A percentile compares a stretch with the other conserved stretches of the same genome.
Evolutionary conservation across 2,797 vertebrate genomes (phyloP).

Genomic region (Anguilla anguilla): DNA sequence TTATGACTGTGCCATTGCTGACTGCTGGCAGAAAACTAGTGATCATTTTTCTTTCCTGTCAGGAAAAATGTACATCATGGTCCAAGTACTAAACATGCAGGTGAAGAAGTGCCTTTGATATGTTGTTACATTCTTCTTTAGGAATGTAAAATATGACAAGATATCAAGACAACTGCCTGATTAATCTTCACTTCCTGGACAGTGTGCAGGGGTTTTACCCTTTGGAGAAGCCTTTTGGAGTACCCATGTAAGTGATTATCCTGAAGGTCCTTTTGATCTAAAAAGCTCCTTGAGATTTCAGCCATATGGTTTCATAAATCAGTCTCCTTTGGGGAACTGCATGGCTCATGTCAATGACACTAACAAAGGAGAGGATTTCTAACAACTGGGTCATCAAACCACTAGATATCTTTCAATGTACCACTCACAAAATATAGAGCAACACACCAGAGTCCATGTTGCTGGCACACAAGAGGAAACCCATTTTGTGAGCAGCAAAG

Average conservation of each 20-base stretch:
- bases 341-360: background rate
- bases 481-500: background rate
- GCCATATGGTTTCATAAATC: background rate
- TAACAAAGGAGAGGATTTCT: background rate
- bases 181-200: background rate
- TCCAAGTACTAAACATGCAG: background rate
- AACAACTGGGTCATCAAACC: background rate
- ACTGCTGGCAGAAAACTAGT: background rate
- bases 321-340: background rate
- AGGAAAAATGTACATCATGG: background rate
- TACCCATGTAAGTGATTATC: background rate
- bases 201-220: background rate
- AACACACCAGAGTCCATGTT: background rate
- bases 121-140: background rate
- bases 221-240: background rate
- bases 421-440: background rate
- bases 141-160: background rate
- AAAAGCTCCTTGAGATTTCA: background rate
- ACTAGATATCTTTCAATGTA: background rate
- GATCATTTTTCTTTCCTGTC: background rate
- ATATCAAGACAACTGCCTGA: background rate
- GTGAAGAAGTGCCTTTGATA: background rate
- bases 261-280: background rate
- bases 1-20: background rate
- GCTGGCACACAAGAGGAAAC: background rate